Conservation (phyloP, 2,888 invertebrate genomes). For the Ctenicera cuprea region DNA sequence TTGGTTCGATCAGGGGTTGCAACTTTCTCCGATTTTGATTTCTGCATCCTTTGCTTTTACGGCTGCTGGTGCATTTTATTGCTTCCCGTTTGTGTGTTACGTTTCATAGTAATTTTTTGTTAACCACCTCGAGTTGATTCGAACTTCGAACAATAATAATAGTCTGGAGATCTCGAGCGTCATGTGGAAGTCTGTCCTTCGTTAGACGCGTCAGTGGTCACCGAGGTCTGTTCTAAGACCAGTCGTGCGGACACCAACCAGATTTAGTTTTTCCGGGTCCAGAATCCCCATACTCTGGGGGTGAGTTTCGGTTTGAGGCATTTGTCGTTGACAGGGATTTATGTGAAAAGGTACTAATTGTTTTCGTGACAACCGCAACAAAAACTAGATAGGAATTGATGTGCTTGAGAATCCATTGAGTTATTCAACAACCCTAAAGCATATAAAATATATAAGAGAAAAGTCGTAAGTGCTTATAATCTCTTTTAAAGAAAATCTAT, state of each 20-base stretch:
- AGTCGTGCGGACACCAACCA: conserved; percentile 66
- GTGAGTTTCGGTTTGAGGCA: conserved; percentile 62
- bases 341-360: conserved; percentile 65
- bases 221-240: conserved; percentile 60
- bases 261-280: conserved; percentile 67
- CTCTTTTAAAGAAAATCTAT: too few relatives aligned
- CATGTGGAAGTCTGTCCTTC: conserved; percentile 54
- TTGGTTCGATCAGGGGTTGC: conserved; percentile 56
- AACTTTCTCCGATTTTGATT: conserved; percentile 52
- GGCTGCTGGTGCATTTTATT: conserved; percentile 45
- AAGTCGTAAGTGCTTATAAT: too few relatives aligned
- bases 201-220: conserved; percentile 64
- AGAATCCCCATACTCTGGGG: conserved; percentile 57
- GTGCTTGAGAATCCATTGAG: conserved; percentile 4
- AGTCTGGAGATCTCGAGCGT: conserved; percentile 33
- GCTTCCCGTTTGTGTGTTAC: neutral
- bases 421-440: too few relatives aligned
- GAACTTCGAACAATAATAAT: conserved; percentile 27
- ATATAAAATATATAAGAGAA: too few relatives aligned
- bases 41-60: conserved; percentile 51
- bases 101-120: neutral
- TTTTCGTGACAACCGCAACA: conserved; percentile 45
- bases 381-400: conserved; percentile 38
- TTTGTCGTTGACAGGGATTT: conserved; percentile 67
- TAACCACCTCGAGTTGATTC: conserved; percentile 4